Percentiles rank a stretch among this genome's conserved stretches.
phyloP scores from a whole-genome alignment of 2,113 vertebrate species.

The Heterocephalus glaber region DNA sequence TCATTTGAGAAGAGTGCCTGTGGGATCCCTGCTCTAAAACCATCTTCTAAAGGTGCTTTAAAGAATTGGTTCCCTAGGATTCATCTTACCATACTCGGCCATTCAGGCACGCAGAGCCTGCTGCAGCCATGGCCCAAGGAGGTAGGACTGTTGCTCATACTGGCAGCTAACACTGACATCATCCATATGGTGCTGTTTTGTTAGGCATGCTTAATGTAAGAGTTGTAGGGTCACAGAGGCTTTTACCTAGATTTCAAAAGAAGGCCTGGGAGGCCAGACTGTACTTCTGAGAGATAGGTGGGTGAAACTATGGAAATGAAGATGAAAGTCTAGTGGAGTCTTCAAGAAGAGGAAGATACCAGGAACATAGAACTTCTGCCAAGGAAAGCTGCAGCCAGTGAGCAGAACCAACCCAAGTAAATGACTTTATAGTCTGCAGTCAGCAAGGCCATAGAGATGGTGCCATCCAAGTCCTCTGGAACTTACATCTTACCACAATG shows the following conservation, averaged over 20 bases:
- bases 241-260: neutral
- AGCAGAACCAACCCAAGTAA: neutral
- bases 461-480: neutral
- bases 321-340: neutral
- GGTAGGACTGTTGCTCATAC: neutral
- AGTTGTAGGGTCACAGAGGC: neutral
- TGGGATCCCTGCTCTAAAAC: neutral
- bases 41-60: neutral
- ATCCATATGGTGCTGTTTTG: neutral
- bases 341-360: neutral
- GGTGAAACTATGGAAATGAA: neutral
- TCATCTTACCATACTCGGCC: neutral
- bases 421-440: neutral
- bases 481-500: neutral
- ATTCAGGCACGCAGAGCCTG: neutral
- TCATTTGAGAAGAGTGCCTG: neutral
- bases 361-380: neutral
- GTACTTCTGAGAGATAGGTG: neutral
- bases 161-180: neutral
- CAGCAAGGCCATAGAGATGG: neutral
- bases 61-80: neutral
- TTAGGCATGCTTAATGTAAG: neutral
- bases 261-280: neutral
- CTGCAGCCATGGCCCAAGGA: neutral
- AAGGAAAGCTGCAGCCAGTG: neutral